Conservation (phyloP, 1,140 invertebrate genomes). For the Drosophila teissieri region DNA sequence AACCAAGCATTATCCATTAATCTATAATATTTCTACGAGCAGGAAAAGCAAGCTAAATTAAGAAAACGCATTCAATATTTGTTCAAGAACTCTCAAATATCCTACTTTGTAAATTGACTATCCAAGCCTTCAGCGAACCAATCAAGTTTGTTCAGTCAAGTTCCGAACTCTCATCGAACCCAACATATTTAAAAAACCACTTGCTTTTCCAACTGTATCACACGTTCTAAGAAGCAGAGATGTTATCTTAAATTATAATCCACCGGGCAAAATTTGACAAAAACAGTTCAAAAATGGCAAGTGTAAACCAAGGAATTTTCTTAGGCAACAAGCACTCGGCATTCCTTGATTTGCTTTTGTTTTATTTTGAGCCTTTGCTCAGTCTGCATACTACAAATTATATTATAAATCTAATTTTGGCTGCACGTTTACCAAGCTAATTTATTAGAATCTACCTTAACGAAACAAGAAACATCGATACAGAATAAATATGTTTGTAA, state of each 20-base stretch:
- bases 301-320: constrained; percentile 42
- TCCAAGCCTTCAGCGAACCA: constrained; percentile 21
- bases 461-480: constrained; percentile 51
- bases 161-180: constrained; percentile 17
- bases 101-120: constrained; percentile 36
- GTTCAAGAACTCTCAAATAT: constrained; percentile 23
- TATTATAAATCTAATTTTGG: constrained; percentile 27
- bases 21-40: constrained; percentile 74
- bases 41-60: constrained; percentile 72
- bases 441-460: constrained; percentile 54
- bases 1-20: constrained; percentile 75
- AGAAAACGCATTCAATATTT: constrained; percentile 36
- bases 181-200: constrained; percentile 29
- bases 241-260: constrained; percentile 41
- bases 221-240: constrained; percentile 17
- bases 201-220: constrained; percentile 56
- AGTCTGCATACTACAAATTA: constrained; percentile 3
- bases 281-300: constrained; percentile 37
- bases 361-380: constrained; percentile 28
- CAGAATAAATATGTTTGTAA: constrained; percentile 70
- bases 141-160: constrained; percentile 36
- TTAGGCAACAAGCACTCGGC: background rate
- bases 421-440: constrained; percentile 37
- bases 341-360: constrained; percentile 54
- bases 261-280: constrained; percentile 35